phyloP scores from a whole-genome alignment of 2,797 vertebrate genomes.

The Enteromius treurensis region DNA sequence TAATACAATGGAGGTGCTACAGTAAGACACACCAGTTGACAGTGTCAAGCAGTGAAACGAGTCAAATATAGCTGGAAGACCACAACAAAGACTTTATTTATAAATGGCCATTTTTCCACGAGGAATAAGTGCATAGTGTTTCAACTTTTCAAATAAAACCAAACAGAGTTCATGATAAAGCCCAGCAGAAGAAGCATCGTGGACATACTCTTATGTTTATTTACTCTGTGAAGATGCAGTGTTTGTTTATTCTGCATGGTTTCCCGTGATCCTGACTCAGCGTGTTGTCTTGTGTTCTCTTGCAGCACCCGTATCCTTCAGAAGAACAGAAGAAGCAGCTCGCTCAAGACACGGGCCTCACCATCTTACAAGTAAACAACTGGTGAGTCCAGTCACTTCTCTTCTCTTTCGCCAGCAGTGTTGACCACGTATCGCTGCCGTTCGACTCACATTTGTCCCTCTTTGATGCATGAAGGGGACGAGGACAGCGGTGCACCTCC shows the following conservation, averaged over 20 bases:
- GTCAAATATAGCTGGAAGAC: no score
- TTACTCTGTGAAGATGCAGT: not conserved
- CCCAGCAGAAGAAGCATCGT: not conserved
- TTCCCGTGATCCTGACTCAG: not conserved
- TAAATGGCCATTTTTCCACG: no score
- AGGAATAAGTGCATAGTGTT: not conserved
- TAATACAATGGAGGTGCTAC: no score
- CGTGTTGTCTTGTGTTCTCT: constrained; percentile 49
- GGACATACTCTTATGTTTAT: not conserved
- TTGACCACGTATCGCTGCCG: not conserved
- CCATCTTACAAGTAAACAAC: constrained; percentile 99
- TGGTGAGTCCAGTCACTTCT: constrained; percentile 87
- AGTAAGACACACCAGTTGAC: no score
- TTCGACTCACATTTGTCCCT: not conserved
- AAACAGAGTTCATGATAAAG: not conserved
- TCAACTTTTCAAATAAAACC: not conserved
- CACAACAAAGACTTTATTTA: no score
- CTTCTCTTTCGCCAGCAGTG: constrained; percentile 69
- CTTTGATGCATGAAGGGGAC: not conserved
- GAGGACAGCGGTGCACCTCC: not conserved
- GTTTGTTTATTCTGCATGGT: not conserved
- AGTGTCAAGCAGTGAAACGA: no score
- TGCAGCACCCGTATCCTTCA: constrained; percentile 98
- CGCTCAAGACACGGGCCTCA: constrained; percentile 99
- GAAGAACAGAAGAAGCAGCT: constrained; percentile 99